Evolutionary conservation across 2,888 invertebrate species (phyloP), one percentile per base, ranked within the genome.

Genomic region (Mesodorylaimus sp.): DNA sequence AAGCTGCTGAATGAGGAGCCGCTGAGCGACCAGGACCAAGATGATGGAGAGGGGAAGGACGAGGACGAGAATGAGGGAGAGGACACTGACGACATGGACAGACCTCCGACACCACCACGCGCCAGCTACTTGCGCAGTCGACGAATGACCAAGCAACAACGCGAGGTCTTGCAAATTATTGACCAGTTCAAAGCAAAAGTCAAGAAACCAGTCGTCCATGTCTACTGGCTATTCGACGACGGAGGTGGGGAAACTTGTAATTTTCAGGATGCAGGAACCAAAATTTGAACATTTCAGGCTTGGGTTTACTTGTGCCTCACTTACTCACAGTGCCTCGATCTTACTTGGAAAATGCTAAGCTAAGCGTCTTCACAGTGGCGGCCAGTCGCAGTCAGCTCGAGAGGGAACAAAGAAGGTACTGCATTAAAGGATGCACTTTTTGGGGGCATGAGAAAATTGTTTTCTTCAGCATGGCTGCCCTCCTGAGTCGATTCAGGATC

Each of bases 201-300:
- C 44, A 60, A 59, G 41, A 60, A 59, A 45, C 57, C 55, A 5
- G 39, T 47, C 28, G 49, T 44, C 21, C 47, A 41, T 68, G 89
- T 91, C 13, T 91, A 88, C 89, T 95, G 93, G 93, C 73, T 95
- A 0, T 93, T 89, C 64, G 93, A 95, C 63, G 93, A 93, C 63
- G 93, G 65, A 27, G 65, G 64, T 21, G n/a, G n/a, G n/a, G n/a
- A n/a, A n/a, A n/a, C n/a, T n/a, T n/a, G n/a, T n/a, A n/a, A n/a
- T n/a, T n/a, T n/a, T n/a, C n/a, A n/a, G n/a, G n/a, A n/a, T n/a
- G n/a, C n/a, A n/a, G n/a, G n/a, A n/a, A n/a, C n/a, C n/a, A n/a
- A n/a, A n/a, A n/a, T n/a, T n/a, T n/a, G n/a, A n/a, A n/a, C n/a
- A n/a, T n/a, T n/a, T 25, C 25, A 43, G 44, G 44, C 7, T 56